Conservation (phyloP, 2,797 vertebrate species). For the Streptopelia turtur region DNA sequence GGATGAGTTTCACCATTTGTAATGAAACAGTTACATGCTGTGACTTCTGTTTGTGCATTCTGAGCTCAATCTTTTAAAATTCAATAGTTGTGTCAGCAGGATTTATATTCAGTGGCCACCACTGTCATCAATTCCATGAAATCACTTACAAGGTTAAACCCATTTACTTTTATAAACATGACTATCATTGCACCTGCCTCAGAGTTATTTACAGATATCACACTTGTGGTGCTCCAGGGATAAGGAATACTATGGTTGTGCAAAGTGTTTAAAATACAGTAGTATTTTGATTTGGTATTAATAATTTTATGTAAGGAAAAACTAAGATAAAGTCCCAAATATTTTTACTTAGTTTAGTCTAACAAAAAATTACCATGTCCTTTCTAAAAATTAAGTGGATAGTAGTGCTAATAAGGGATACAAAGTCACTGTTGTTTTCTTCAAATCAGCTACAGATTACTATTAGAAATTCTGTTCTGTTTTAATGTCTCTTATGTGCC, state of each 20-base stretch:
- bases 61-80: neutral
- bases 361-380: neutral
- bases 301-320: neutral
- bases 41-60: neutral
- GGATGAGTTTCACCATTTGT: conserved; percentile 5
- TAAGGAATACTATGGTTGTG: neutral
- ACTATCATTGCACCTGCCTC: neutral
- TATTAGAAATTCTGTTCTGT: neutral
- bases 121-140: neutral
- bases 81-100: neutral
- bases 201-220: neutral
- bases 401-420: rapidly evolving
- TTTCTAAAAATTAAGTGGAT: neutral
- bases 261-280: neutral
- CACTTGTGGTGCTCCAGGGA: neutral
- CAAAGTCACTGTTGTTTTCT: neutral
- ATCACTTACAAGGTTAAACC: neutral
- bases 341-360: neutral
- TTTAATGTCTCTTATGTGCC: neutral
- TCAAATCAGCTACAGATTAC: neutral
- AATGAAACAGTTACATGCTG: neutral
- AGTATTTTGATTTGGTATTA: neutral
- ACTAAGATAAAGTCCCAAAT: neutral
- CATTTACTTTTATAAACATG: neutral
- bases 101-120: neutral